Evolutionary conservation across 92 coral and sea anemone species (phyloP), one percentile per base, ranked within the genome.

Genomic region (Parazoanthus atlanticus): DNA sequence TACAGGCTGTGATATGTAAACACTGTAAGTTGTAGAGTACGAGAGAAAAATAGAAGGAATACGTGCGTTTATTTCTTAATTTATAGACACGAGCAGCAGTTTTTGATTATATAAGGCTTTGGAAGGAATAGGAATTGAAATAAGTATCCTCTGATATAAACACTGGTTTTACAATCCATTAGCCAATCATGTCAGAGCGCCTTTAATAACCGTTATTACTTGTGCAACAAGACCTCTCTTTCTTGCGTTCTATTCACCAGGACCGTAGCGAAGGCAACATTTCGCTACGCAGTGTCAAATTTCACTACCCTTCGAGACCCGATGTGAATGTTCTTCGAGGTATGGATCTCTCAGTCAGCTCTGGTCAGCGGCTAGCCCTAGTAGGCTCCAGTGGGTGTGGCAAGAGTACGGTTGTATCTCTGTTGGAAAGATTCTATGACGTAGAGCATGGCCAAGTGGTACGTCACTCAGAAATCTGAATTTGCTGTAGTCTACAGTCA

Each of bases 381-480:
- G 38, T 34, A 34, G 38, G 38, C 38, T 34, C 38, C 38, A 34
- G 38, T 34, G 38, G 38, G 38, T 34, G 38, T 69, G 67, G 82
- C 73, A 74, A 86, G 46, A 74, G 89, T 34, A 74, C 80, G 30
- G 82, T 86, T 29, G 82, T 86, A 17, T 74, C 80, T 36, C 40
- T 77, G 29, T 31, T 86, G 52, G 89, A 74, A 10, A 74, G 82
- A 46, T 86, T 86, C 89, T 83, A 72, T 54, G 66, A 85, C 47
- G 89, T 74, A 15, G 43, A 47, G 17, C 2, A 28, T 40, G 28
- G 86, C 86, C 69, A 61, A 61, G 69, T 61, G 69, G 69, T 61
- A 61, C 9, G 69, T 61, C 28, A 61, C 23, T 56, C 23, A 7
- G 65, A 56, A 19, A 56, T 61, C 2, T 5, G 21, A 0, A 10